Evolutionary conservation across 2,888 invertebrate species (phyloP).

Genomic region (Thumatha senex): DNA sequence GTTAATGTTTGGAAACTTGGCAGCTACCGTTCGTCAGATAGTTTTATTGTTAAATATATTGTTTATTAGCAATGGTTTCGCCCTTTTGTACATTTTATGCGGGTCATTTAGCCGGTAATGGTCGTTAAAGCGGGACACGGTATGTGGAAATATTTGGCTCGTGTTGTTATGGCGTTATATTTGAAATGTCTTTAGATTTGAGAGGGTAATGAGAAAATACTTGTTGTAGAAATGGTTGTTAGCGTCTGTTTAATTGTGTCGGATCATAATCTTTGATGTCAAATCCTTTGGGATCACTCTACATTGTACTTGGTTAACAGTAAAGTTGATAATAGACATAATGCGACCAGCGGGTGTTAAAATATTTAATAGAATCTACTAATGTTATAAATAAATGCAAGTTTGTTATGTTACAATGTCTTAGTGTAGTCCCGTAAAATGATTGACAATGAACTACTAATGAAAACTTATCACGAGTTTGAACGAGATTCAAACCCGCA

Average conservation of each 20-base stretch:
- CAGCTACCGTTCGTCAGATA: constrained; percentile 43
- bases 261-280: neutral
- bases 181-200: constrained; percentile 19
- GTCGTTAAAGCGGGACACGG: constrained; percentile 45
- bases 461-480: too few relatives aligned
- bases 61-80: constrained; percentile 37
- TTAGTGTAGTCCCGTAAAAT: too few relatives aligned
- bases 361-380: too few relatives aligned
- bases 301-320: too few relatives aligned
- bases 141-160: constrained; percentile 20
- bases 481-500: too few relatives aligned
- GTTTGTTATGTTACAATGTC: too few relatives aligned
- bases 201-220: constrained; percentile 13
- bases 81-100: constrained; percentile 44
- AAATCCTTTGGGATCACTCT: too few relatives aligned
- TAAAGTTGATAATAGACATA: too few relatives aligned
- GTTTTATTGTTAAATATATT: constrained; percentile 45
- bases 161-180: constrained; percentile 27
- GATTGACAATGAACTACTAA: too few relatives aligned
- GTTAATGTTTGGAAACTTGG: constrained; percentile 52
- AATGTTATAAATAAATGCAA: too few relatives aligned
- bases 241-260: neutral
- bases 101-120: constrained; percentile 45
- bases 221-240: constrained; percentile 1
- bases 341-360: too few relatives aligned